phyloP scores from a whole-genome alignment of 2,797 vertebrate species.

The Bufotes viridis region DNA sequence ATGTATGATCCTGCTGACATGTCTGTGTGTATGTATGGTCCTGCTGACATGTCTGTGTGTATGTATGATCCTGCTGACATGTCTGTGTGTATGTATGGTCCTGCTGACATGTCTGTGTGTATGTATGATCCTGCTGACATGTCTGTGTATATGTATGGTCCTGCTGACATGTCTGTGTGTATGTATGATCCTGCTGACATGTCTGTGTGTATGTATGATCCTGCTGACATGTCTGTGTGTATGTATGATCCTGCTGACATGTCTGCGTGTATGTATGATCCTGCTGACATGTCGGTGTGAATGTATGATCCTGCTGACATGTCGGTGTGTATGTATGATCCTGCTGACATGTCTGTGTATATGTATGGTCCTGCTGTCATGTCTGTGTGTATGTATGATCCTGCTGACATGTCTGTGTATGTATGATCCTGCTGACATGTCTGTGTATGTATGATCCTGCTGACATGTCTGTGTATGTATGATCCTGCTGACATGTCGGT shows the following conservation, averaged over 20 bases:
- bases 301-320: neutral
- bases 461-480: neutral
- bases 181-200: no score
- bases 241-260: no score
- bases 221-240: no score
- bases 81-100: neutral
- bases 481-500: neutral
- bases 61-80: neutral
- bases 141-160: neutral
- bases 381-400: no score
- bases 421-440: neutral
- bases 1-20: neutral
- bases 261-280: no score
- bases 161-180: no score
- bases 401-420: neutral
- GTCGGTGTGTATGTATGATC: neutral
- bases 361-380: no score
- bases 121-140: neutral
- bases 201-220: no score
- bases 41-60: slow-evolving; percentile 6
- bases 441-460: neutral
- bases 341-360: no score
- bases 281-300: neutral
- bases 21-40: neutral
- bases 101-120: slow-evolving; percentile 5